phyloP scores from a whole-genome alignment of 2,113 vertebrate species.

The Paraplagusia blochii region DNA sequence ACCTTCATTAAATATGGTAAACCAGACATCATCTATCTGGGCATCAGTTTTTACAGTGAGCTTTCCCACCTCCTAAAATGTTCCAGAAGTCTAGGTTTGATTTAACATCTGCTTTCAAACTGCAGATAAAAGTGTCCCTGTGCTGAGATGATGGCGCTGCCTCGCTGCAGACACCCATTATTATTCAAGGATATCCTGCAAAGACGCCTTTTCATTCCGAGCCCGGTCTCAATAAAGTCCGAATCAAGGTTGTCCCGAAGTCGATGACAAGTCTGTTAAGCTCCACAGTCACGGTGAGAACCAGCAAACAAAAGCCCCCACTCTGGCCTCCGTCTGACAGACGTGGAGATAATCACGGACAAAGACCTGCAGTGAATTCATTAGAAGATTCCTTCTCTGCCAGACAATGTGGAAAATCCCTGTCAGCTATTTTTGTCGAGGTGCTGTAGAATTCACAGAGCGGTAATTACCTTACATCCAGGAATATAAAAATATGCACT shows the following conservation, averaged over 20 bases:
- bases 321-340: conserved; percentile 60
- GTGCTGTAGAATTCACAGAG: conserved; percentile 59
- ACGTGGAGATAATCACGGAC: conserved; percentile 65
- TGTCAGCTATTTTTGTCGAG: conserved; percentile 74
- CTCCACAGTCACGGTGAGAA: conserved; percentile 38
- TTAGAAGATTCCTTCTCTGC: conserved; percentile 56
- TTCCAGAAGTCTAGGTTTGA: conserved; percentile 42
- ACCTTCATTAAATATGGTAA: too few relatives aligned
- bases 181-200: conserved; percentile 56
- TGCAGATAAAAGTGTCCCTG: conserved; percentile 31
- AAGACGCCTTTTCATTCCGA: conserved; percentile 41
- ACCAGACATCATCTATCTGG: background rate
- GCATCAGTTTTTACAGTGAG: conserved; percentile 1
- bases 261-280: conserved; percentile 31
- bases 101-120: conserved; percentile 49
- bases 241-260: conserved; percentile 62
- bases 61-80: too few relatives aligned
- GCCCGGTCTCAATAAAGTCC: conserved; percentile 60
- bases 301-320: conserved; percentile 65
- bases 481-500: conserved; percentile 42
- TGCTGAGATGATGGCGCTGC: background rate
- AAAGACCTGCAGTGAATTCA: conserved; percentile 62
- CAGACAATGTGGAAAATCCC: conserved; percentile 71
- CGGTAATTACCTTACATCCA: conserved; percentile 62
- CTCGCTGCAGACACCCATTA: conserved; percentile 30